These are phyloP conservation scores for Porites evermanni DNA, from an alignment of 92 coral and sea anemone species.

Conservation along the genomic window DNA sequence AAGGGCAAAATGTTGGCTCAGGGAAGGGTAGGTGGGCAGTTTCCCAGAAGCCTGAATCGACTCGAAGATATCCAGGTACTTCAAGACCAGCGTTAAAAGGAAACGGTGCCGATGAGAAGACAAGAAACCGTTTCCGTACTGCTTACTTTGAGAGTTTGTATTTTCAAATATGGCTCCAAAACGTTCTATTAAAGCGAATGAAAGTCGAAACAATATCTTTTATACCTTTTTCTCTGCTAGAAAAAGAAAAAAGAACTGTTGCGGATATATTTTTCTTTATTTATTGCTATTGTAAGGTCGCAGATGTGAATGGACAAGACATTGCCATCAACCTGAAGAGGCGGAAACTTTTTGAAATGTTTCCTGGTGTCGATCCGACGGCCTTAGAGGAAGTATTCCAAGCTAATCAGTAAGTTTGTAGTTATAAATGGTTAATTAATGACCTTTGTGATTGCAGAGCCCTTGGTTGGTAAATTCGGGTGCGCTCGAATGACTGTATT, in stretches of 20 bases:
- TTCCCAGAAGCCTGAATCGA: too few relatives aligned
- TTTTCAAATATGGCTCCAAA: too few relatives aligned
- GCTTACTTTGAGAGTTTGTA: too few relatives aligned
- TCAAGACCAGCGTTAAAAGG: too few relatives aligned
- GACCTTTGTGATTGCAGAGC: not conserved
- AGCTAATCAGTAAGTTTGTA: conserved; percentile 77
- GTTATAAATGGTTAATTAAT: not conserved
- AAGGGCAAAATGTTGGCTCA: too few relatives aligned
- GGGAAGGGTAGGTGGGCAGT: too few relatives aligned
- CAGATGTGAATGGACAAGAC: conserved; percentile 24
- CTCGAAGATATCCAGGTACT: too few relatives aligned
- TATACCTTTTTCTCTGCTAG: not conserved
- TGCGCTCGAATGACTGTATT: not conserved
- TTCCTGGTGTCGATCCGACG: conserved; percentile 87
- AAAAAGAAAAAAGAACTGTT: not conserved
- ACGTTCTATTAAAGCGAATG: too few relatives aligned
- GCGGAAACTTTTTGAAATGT: conserved; percentile 87
- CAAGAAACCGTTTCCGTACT: too few relatives aligned
- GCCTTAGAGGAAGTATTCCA: conserved; percentile 91
- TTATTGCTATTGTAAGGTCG: not conserved
- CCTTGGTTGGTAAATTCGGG: not conserved
- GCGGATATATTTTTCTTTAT: not conserved
- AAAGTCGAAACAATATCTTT: too few relatives aligned
- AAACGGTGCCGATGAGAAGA: too few relatives aligned
- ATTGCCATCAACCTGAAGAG: conserved; percentile 77